Base-by-base conservation (phyloP, 1,140 invertebrate genomes). In the Drosophila littoralis region DNA sequence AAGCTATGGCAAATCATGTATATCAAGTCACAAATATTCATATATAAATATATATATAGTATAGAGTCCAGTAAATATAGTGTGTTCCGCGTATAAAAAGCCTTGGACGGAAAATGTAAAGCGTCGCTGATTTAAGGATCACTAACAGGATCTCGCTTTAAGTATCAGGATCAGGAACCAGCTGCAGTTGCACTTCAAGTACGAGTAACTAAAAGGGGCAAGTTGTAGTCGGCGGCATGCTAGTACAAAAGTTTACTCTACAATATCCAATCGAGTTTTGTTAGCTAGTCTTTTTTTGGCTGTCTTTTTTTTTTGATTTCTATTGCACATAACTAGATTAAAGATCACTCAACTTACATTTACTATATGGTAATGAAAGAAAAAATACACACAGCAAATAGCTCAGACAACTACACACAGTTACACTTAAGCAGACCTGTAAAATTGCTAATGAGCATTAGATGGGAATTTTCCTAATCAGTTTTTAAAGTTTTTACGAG, bases 51-150 rank as follows among this genome's bases (percentile, higher is more conserved):
- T 48, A 9, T 48, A 52, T 72, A 42, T 17, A 42, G 46, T 63
- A 45, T 48, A 65, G 72, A 33, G 32, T 46, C 17, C 51, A 46
- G 42, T 54, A 33, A 5, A 28, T 55, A 72, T 68, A 61, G 65
- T 77, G 58, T 52, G 52, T 72, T 72, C 67, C 73, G 64, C 46
- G 48, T 42, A 48, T 42, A 38, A 42, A 61, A 84, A 65, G 77
- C 75, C 63, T 63, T 80, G 83, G 83, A 88, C 83, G 83, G 83
- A 83, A 64, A 75, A 59, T 79, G 65, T 65, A 70, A 82, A 79
- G 79, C 66, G 66, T 79, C 52, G 60, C 60, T 61, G 55, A 55
- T 40, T 48, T 46, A 6, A 28, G 22, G 10, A 5, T 12, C 9
- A 6, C 38, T 42, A 42, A 7, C 3, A 32, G 60, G 46, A 32